phyloP scores from a whole-genome alignment of 2,797 vertebrate genomes.

The Rhabdophis nuchalis region DNA sequence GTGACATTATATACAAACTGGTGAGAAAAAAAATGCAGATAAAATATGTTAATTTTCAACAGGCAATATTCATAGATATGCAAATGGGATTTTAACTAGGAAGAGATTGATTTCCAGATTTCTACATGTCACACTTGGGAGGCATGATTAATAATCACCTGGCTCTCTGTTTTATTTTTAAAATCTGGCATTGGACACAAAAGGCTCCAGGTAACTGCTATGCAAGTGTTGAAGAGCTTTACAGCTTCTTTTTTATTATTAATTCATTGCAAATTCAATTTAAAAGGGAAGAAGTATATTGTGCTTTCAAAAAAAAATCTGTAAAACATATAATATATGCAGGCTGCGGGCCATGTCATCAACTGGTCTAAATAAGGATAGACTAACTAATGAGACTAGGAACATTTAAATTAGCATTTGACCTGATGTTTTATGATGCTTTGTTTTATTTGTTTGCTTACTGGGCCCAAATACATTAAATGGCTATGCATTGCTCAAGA shows the following conservation, averaged over 20 bases:
- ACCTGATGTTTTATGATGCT: slow-evolving; percentile 1
- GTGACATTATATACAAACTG: neutral
- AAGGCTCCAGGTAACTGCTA: neutral
- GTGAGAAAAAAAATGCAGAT: neutral
- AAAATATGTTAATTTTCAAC: neutral
- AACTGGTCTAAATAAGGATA: neutral
- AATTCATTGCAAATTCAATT: neutral
- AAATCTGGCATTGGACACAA: neutral
- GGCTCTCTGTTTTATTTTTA: neutral
- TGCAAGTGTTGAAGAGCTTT: neutral
- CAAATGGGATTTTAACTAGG: neutral
- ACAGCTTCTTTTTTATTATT: neutral
- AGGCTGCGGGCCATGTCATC: neutral
- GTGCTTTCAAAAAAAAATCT: neutral
- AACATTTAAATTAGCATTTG: slow-evolving; percentile 2
- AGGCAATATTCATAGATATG: neutral
- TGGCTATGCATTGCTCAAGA: neutral
- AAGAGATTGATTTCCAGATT: neutral
- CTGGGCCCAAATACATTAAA: slow-evolving; percentile 14
- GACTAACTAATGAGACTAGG: neutral
- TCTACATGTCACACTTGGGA: neutral
- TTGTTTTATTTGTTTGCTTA: neutral
- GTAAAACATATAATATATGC: neutral
- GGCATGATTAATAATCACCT: neutral
- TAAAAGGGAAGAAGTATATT: neutral